Conservation (phyloP, 2,797 vertebrate species). For the Sebastes reedi region DNA sequence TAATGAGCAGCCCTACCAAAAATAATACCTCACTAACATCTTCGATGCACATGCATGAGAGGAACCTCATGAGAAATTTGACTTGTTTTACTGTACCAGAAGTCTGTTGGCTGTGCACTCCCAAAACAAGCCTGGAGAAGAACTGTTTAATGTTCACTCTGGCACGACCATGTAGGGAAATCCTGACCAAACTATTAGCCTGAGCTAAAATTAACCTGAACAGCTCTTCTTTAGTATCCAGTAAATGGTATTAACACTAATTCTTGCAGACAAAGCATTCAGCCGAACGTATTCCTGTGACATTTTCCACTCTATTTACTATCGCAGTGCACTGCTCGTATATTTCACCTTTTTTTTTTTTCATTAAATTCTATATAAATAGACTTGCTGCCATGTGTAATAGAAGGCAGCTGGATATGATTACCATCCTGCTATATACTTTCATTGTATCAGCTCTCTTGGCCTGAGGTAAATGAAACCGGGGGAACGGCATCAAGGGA, state of each 20-base stretch:
- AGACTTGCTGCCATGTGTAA: constrained; percentile 71
- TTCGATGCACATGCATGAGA: constrained; percentile 15
- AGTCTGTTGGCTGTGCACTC: constrained; percentile 30
- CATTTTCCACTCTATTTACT: constrained; percentile 66
- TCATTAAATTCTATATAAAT: constrained; percentile 70
- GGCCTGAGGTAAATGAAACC: constrained; percentile 80
- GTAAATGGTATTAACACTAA: constrained; percentile 45
- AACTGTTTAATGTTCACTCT: constrained; percentile 62
- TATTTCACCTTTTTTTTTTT: constrained; percentile 46
- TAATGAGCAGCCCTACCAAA: constrained; percentile 46
- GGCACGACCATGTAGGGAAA: constrained; percentile 77
- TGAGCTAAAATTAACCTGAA: constrained; percentile 73
- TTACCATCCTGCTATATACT: constrained; percentile 76
- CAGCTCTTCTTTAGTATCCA: constrained; percentile 46
- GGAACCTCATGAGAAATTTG: constrained; percentile 29
- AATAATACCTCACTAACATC: constrained; percentile 32
- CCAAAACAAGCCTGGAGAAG: constrained; percentile 54
- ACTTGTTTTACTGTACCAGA: constrained; percentile 52
- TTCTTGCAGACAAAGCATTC: constrained; percentile 47
- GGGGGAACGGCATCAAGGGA: constrained; percentile 71
- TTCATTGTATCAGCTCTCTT: constrained; percentile 81
- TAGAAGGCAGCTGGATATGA: constrained; percentile 79
- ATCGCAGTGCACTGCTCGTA: constrained; percentile 6
- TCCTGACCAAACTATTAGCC: constrained; percentile 74
- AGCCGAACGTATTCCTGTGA: constrained; percentile 31